Conservation (phyloP, 2,797 vertebrate species). For the Dallia pectoralis region DNA sequence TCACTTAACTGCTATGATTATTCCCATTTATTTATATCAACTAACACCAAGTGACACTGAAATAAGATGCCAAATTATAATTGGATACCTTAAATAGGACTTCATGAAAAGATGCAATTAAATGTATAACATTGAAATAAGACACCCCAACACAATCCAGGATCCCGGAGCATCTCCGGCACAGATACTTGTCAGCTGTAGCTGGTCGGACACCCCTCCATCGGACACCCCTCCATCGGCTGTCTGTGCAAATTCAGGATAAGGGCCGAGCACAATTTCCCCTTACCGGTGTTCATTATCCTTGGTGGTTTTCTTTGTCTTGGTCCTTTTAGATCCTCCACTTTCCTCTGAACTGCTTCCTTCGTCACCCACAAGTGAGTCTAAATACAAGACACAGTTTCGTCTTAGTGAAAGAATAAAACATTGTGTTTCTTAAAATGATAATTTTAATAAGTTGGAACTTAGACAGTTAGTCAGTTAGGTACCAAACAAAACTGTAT, state of each 20-base stretch:
- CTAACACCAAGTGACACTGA: too few relatives aligned
- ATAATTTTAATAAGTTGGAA: not conserved
- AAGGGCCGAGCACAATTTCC: not conserved
- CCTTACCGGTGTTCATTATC: not conserved
- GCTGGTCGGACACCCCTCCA: too few relatives aligned
- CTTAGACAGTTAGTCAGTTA: not conserved
- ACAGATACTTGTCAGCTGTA: too few relatives aligned
- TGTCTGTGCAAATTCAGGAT: not conserved
- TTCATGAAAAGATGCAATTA: too few relatives aligned
- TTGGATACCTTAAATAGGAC: too few relatives aligned
- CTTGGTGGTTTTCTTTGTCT: not conserved
- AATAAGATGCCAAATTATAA: too few relatives aligned
- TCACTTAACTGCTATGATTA: too few relatives aligned
- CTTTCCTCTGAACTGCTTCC: conserved; percentile 11
- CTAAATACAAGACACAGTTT: not conserved
- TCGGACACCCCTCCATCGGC: not conserved
- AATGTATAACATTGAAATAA: too few relatives aligned
- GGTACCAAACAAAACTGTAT: not conserved
- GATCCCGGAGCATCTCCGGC: too few relatives aligned
- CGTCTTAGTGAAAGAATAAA: not conserved
- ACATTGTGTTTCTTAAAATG: not conserved
- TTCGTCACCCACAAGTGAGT: conserved; percentile 19
- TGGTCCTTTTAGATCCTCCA: conserved; percentile 8
- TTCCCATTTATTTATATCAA: too few relatives aligned
- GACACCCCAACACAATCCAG: too few relatives aligned